A percentile compares a stretch with the other conserved stretches of the same genome.
phyloP scores from a whole-genome alignment of 2,797 vertebrate species.

The Danio choprae region DNA sequence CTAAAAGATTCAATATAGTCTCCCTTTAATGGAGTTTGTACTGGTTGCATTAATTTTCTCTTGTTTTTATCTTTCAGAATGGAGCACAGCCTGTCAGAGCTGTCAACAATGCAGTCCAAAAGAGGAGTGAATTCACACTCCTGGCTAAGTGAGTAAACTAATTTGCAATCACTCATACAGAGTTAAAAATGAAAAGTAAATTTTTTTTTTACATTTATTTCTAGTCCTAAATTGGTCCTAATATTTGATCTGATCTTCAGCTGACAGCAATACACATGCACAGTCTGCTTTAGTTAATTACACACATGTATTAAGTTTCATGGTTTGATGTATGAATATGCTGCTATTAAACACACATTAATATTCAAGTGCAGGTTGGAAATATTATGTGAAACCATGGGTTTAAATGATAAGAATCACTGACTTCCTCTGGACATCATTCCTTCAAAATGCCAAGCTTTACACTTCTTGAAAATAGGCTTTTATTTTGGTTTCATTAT shows the following conservation, averaged over 20 bases:
- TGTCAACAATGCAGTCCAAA: conserved; percentile 70
- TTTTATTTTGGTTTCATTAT: too few relatives aligned
- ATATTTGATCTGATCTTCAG: not conserved
- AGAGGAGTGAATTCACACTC: conserved; percentile 82
- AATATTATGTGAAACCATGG: not conserved
- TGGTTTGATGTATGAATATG: not conserved
- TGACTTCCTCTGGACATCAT: not conserved
- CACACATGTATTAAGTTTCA: not conserved
- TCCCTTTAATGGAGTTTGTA: not conserved
- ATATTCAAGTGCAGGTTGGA: not conserved
- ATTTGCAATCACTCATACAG: not conserved
- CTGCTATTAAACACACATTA: not conserved
- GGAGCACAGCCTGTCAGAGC: conserved; percentile 75
- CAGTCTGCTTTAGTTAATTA: not conserved
- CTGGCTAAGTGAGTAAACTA: conserved; percentile 80
- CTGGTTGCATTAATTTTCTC: not conserved
- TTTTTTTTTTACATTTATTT: too few relatives aligned
- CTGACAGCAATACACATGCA: not conserved
- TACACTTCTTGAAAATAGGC: too few relatives aligned
- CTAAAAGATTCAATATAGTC: not conserved
- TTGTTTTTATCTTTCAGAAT: conserved; percentile 69
- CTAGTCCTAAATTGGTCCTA: not conserved
- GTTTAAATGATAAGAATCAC: not conserved
- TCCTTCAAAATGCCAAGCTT: too few relatives aligned
- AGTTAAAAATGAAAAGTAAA: not conserved